Evolutionary conservation across 2,797 vertebrate genomes (phyloP).

Genomic region (Rhodeus uyekii): DNA sequence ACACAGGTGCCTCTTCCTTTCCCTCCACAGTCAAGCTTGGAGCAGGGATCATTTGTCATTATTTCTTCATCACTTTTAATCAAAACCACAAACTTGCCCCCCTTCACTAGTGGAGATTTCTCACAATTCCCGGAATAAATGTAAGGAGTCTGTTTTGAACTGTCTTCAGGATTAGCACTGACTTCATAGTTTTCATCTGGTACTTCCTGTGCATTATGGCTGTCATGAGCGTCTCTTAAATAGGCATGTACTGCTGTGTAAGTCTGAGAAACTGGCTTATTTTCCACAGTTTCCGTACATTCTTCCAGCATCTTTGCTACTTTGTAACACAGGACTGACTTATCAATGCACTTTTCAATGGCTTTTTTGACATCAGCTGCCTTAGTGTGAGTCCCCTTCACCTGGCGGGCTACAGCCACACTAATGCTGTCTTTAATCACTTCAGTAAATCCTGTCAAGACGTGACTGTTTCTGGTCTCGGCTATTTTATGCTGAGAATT

Average conservation of each 20-base stretch:
- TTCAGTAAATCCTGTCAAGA: background rate
- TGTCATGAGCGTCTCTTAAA: background rate
- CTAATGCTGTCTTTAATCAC: background rate
- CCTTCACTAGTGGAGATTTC: fast-evolving
- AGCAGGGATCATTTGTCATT: background rate
- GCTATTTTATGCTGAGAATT: fast-evolving
- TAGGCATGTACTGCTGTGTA: background rate
- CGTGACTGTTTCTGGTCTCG: fast-evolving
- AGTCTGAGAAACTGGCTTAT: too few species aligned
- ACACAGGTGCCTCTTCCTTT: background rate
- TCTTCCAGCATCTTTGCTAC: background rate
- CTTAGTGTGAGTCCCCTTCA: background rate
- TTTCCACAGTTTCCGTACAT: background rate
- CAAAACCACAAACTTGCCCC: background rate
- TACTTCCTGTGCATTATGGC: background rate
- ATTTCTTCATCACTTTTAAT: background rate
- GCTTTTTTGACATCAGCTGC: background rate
- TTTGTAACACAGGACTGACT: fast-evolving
- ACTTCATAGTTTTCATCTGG: background rate
- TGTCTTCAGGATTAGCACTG: background rate
- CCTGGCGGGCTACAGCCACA: background rate
- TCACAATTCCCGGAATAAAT: background rate
- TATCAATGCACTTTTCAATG: background rate
- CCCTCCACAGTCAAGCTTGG: background rate
- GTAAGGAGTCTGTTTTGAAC: background rate